Conservation (phyloP, 2,888 invertebrate species). For the Seira musarum region DNA sequence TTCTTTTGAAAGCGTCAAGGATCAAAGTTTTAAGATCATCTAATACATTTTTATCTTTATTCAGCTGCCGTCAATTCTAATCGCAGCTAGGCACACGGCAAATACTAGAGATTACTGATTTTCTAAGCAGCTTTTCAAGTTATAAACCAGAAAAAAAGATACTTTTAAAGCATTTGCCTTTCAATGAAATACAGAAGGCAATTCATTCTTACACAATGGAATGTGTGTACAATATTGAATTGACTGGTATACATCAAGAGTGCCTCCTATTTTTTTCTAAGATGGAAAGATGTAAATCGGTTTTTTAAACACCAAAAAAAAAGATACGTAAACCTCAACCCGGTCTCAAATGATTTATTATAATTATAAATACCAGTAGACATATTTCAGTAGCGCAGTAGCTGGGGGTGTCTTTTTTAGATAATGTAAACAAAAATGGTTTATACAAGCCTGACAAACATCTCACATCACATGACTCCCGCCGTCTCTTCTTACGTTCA, state of each 20-base stretch:
- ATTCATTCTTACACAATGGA: too few species aligned
- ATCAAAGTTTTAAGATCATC: background rate
- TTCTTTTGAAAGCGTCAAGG: background rate
- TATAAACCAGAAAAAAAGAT: background rate
- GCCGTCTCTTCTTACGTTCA: background rate
- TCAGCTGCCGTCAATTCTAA: background rate
- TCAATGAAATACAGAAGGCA: background rate
- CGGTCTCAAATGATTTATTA: too few species aligned
- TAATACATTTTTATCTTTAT: background rate
- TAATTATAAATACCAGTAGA: background rate
- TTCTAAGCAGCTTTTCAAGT: too few species aligned
- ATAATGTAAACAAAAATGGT: slow-evolving; percentile 36
- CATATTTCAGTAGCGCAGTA: background rate
- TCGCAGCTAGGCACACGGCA: too few species aligned
- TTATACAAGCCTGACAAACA: slow-evolving; percentile 56
- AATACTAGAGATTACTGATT: too few species aligned
- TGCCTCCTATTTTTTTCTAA: too few species aligned
- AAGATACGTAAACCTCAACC: too few species aligned
- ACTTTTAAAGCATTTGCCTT: background rate
- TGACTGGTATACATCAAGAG: too few species aligned
- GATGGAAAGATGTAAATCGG: too few species aligned
- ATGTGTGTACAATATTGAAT: too few species aligned
- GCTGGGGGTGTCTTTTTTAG: background rate
- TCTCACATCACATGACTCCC: slow-evolving; percentile 5
- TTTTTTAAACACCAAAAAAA: too few species aligned